A percentile compares a stretch with the other conserved stretches of the same genome.
These are phyloP conservation scores for Daktulosphaira vitifoliae DNA, from an alignment of 1,140 invertebrate genomes.

Conservation along the genomic window DNA sequence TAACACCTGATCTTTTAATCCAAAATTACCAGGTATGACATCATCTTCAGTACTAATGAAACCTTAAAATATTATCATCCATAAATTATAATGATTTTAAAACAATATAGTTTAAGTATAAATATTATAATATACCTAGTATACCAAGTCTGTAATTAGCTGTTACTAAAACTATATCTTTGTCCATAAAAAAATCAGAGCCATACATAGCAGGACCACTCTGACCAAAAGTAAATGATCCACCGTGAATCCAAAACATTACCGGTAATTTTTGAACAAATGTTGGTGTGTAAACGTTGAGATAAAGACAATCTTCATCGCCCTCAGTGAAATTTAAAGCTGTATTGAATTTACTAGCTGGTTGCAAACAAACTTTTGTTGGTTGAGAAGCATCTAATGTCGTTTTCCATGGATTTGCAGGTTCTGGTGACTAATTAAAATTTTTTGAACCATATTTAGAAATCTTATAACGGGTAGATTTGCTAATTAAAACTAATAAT, in stretches of 20 bases:
- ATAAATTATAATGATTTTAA: too few species aligned
- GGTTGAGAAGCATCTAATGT: conserved; percentile 22
- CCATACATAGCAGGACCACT: conserved; percentile 38
- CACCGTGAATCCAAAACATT: conserved; percentile 51
- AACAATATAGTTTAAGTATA: too few species aligned
- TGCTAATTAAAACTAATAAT: too few species aligned
- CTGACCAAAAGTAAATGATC: conserved; percentile 44
- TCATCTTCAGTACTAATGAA: conserved; percentile 39
- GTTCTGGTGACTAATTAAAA: conserved; percentile 11
- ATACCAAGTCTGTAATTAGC: conserved; percentile 47
- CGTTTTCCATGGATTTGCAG: conserved; percentile 9
- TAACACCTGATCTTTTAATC: conserved; percentile 37
- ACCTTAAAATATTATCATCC: conserved; percentile 36
- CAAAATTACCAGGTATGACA: conserved; percentile 35
- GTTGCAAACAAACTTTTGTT: background rate
- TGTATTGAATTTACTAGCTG: too few species aligned
- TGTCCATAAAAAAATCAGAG: conserved; percentile 43
- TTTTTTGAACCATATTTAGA: too few species aligned
- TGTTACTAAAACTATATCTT: conserved; percentile 46
- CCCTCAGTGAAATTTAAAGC: background rate
- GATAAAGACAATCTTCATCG: conserved; percentile 34
- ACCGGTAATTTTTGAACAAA: conserved; percentile 40
- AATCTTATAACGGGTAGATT: too few species aligned
- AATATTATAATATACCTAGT: conserved; percentile 37
- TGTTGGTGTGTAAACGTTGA: conserved; percentile 34